These are phyloP conservation scores for Diphyllodes magnificus DNA, from an alignment of 2,113 vertebrate species.

Conservation along the genomic window DNA sequence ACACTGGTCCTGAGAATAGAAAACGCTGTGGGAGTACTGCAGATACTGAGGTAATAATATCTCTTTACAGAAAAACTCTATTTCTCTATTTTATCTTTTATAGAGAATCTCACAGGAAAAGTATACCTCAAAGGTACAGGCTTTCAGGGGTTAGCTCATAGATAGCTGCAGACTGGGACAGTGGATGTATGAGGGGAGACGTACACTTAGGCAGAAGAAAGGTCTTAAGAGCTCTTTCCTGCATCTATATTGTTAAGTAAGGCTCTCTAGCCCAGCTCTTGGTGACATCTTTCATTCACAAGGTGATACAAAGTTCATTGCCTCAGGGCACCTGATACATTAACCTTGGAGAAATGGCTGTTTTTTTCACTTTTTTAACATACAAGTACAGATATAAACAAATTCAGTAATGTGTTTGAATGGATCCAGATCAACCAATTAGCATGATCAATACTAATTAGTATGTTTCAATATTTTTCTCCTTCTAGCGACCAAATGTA, in stretches of 20 bases:
- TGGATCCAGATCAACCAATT: not conserved
- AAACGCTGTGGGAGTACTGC: not conserved
- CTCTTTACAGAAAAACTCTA: not conserved
- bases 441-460: not conserved
- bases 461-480: not conserved
- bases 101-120: not conserved
- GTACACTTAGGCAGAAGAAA: not conserved
- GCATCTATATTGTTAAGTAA: not conserved
- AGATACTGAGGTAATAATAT: not conserved
- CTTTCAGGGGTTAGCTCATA: not conserved
- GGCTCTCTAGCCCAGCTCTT: not conserved
- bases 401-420: not conserved
- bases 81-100: not conserved
- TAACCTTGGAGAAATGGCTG: not conserved
- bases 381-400: not conserved
- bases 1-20: not conserved
- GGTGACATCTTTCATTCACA: not conserved
- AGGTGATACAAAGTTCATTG: not conserved
- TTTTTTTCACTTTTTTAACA: not conserved
- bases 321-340: not conserved
- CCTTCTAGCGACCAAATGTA: not conserved
- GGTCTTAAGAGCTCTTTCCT: not conserved
- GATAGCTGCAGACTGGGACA: not conserved
- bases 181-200: not conserved
- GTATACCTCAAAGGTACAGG: not conserved